Conservation (phyloP, 2,797 vertebrate genomes). For the Setipinna tenuifilis region DNA sequence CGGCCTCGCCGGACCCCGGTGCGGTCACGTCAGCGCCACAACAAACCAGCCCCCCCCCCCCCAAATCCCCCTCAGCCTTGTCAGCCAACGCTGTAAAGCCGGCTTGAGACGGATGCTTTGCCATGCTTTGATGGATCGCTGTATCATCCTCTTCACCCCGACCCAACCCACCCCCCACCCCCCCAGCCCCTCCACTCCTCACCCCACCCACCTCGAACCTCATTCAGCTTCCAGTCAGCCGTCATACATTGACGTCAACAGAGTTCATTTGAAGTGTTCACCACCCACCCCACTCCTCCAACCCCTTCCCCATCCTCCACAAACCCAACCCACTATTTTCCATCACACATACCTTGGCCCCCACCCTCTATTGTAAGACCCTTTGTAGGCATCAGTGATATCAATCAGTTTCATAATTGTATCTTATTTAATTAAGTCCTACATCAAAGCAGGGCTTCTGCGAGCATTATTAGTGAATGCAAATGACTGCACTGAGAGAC, state of each 20-base stretch:
- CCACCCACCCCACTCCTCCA: neutral
- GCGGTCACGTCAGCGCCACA: neutral
- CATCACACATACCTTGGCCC: neutral
- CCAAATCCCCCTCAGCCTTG: neutral
- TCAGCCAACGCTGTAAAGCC: neutral
- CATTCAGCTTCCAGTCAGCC: neutral
- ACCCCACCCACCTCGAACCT: neutral
- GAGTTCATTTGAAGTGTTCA: neutral
- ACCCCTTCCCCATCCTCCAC: conserved; percentile 7
- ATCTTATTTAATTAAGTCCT: conserved; percentile 64
- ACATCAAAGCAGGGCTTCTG: conserved; percentile 62
- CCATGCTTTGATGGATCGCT: neutral
- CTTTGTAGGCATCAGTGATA: conserved; percentile 55
- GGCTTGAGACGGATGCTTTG: conserved; percentile 1
- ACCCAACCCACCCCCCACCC: neutral
- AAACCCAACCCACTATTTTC: neutral
- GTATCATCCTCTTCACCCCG: neutral
- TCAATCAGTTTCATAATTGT: conserved; percentile 56
- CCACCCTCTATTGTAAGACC: neutral
- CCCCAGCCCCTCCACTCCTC: neutral
- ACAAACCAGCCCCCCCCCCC: neutral
- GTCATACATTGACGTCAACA: neutral
- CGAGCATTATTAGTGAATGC: conserved; percentile 64
- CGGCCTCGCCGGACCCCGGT: neutral
- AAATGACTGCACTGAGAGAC: conserved; percentile 58